phyloP scores from a whole-genome alignment of 1,140 invertebrate genomes.

The Drosophila melanica region DNA sequence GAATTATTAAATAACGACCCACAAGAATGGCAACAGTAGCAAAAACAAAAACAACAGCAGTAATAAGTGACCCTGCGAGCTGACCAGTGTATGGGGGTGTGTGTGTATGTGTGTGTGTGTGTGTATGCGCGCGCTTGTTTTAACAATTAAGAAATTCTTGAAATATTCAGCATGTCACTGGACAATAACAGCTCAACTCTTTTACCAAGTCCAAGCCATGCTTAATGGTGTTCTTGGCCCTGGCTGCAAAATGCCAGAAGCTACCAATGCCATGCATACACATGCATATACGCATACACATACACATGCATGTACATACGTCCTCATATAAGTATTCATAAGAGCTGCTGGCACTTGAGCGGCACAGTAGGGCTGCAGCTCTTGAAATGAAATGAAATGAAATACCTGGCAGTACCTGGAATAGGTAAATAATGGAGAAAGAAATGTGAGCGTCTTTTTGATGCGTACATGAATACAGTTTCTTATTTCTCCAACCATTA shows the following conservation, averaged over 20 bases:
- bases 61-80: constrained; percentile 20
- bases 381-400: constrained; percentile 2
- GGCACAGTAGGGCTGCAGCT: neutral
- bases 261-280: neutral
- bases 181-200: constrained; percentile 35
- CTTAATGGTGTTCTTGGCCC: constrained; percentile 38
- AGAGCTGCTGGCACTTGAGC: neutral
- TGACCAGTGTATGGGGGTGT: neutral
- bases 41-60: constrained; percentile 15
- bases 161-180: constrained; percentile 60
- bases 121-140: constrained; percentile 35
- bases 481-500: too few species aligned
- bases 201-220: constrained; percentile 12
- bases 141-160: constrained; percentile 78
- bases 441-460: too few species aligned
- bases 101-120: constrained; percentile 9
- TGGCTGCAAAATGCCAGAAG: constrained; percentile 9
- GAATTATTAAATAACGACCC: constrained; percentile 72
- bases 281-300: neutral
- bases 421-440: too few species aligned
- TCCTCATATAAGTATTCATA: constrained; percentile 3
- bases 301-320: neutral
- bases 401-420: neutral
- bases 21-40: constrained; percentile 47
- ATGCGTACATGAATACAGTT: too few species aligned